These are phyloP conservation scores for Sanderia malayensis DNA, from an alignment of 30 jellyfish, hydroid and myxozoan genomes.

Conservation along the genomic window DNA sequence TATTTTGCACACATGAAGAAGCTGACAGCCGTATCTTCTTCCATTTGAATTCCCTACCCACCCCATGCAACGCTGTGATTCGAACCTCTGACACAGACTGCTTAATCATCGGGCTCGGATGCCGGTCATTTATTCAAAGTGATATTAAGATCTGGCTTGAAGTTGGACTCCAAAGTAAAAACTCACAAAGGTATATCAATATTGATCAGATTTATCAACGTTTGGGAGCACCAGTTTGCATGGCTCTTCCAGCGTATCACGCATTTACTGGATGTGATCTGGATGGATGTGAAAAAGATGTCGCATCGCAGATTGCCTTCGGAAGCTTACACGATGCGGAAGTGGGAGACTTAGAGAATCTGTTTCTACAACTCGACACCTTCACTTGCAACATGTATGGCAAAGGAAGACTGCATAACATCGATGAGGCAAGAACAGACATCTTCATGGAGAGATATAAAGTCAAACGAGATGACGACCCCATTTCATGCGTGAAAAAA, in stretches of 20 bases:
- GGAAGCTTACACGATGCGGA: no score
- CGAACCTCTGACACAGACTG: conserved; percentile 26
- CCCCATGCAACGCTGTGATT: conserved; percentile 11
- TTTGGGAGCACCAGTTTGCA: neutral
- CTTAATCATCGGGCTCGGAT: conserved; percentile 16
- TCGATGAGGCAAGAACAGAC: neutral
- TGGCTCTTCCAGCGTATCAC: no score
- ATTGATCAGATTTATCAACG: neutral
- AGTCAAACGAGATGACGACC: conserved; percentile 8
- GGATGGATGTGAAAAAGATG: no score
- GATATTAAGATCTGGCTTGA: conserved; percentile 11
- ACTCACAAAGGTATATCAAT: conserved; percentile 12
- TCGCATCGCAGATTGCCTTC: no score
- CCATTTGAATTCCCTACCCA: neutral
- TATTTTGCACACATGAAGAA: conserved; percentile 6
- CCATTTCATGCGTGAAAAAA: conserved; percentile 9
- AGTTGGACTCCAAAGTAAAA: conserved; percentile 13
- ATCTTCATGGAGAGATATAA: conserved; percentile 1
- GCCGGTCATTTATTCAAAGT: neutral
- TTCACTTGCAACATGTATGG: no score
- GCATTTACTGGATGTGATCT: no score
- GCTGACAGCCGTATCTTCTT: conserved; percentile 14
- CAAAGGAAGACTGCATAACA: neutral
- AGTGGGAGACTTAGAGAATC: no score
- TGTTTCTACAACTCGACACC: no score